Percentiles rank a stretch among this genome's conserved stretches.
Evolutionary conservation across 2,888 invertebrate species (phyloP).

Genomic region (Cenopis cana): DNA sequence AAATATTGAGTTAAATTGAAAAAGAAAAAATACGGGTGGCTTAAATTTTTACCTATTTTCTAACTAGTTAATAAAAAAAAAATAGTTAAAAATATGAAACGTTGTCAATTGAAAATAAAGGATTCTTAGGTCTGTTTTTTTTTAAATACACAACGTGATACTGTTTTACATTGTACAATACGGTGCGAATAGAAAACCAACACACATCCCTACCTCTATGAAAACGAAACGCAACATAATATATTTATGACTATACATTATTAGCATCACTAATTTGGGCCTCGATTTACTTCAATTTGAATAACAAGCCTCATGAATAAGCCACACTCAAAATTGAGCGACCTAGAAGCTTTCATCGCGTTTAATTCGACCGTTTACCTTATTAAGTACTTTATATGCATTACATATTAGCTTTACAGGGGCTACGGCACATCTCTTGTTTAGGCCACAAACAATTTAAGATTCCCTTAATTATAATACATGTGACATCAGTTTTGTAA

Average conservation of each 20-base stretch:
- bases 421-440: background rate
- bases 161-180: no score
- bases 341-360: slow-evolving; percentile 13
- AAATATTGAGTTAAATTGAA: no score
- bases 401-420: slow-evolving; percentile 1
- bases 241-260: slow-evolving; percentile 14
- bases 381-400: background rate
- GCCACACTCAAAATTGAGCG: background rate
- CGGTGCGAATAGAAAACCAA: background rate
- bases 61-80: no score
- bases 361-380: background rate
- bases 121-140: no score
- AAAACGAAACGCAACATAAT: background rate
- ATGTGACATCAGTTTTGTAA: no score
- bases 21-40: no score
- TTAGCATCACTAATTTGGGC: slow-evolving; percentile 14
- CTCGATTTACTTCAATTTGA: slow-evolving; percentile 20
- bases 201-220: background rate
- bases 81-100: no score
- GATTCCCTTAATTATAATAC: no score
- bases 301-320: slow-evolving; percentile 29
- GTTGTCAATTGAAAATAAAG: no score
- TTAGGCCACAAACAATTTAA: no score
- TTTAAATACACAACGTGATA: no score
- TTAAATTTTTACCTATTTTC: no score